Evolutionary conservation across 2,797 vertebrate genomes (phyloP), one percentile per base, ranked within the genome.

Genomic region (Etheostoma perlongum): DNA sequence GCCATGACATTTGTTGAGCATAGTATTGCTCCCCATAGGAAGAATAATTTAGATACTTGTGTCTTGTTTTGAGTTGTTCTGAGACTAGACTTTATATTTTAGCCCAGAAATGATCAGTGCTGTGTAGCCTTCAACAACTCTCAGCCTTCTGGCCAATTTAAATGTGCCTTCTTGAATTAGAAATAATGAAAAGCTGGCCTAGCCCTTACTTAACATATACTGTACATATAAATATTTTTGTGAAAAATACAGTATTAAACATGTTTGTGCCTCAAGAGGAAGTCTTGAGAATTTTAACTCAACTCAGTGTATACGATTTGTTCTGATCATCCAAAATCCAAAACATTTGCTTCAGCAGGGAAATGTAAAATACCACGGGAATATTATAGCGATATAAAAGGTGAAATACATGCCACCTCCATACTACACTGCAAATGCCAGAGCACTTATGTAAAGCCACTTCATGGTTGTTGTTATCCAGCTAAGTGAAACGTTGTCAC

Each of bases 61-160:
- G 16, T 10, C 30, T 60, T 19, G 4, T 44, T 63, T 9, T 6
- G 16, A 27, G 2, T 47, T 3, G 58, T 23, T 47, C 7, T 58
- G 36, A 36, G 16, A 61, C 16, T 44, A 59, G 15, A 49, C n/a
- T 60, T 64, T n/a, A 8, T 55, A 40, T 46, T 72, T 62, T 55
- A 52, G 19, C 8, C 1, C 12, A 10, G 5, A 48, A 57, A 44
- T 67, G 1, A 27, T 55, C 18, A 5, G 14, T 27, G 10, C 27
- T 25, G 51, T 14, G 23, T 42, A 25, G 16, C 40, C 40, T 63
- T 44, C 21, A 58, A n/a, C 36, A 23, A 11, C 25, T 23, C 23
- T 44, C 2, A 0, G 14, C 21, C 16, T 42, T n/a, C 23, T 63
- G 7, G 9, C 61, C 19, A 2, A 15, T 52, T 18, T 60, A 6